Base-by-base conservation (phyloP, 1,140 invertebrate species). In the Gonatopus flavifemur region DNA sequence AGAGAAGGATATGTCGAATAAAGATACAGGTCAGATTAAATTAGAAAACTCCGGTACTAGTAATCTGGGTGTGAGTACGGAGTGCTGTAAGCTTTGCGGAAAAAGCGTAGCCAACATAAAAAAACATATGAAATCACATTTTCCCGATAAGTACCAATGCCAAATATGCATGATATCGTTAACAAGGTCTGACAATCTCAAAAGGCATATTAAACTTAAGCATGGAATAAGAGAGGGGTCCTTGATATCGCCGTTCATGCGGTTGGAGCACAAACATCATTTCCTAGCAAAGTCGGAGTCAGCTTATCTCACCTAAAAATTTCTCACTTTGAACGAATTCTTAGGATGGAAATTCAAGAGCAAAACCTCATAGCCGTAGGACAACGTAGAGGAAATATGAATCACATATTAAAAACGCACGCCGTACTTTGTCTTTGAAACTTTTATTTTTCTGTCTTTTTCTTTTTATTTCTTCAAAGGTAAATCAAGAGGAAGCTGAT, bases 111-210 rank as follows among this genome's bases (percentile, higher is more conserved):
- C 75, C 45, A 78, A 78, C 57, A 71, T 77, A 51, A 78, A 78
- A 69, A 78, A 78, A 50, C 76, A 78, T 55, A 78, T 78, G 76
- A 78, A 78, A 71, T 78, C 76, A 33, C 76, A 78, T 67, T 74
- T 72, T 53, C 76, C 76, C 15, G 76, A 78, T 54, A 78, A 77
- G 52, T 76, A 78, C 68, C 72, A 74, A 48, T 78, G 76, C 62
- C 72, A 76, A 38, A 78, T 78, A 52, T 77, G 76, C 56, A 69
- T 76, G 73, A 77, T 79, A 67, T 77, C 75, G 48, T 68, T 79
- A 42, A 79, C 76, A 44, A 73, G 76, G 57, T 78, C 76, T 42
- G 77, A 79, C 59, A 79, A 79, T 69, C 47, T 79, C 24, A 78
- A 78, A 70, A 72, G 77, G 64, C 77, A 79, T 48, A 78, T 79